These are phyloP conservation scores for Panulirus ornatus DNA, from an alignment of 1,140 invertebrate genomes.

Conservation along the genomic window DNA sequence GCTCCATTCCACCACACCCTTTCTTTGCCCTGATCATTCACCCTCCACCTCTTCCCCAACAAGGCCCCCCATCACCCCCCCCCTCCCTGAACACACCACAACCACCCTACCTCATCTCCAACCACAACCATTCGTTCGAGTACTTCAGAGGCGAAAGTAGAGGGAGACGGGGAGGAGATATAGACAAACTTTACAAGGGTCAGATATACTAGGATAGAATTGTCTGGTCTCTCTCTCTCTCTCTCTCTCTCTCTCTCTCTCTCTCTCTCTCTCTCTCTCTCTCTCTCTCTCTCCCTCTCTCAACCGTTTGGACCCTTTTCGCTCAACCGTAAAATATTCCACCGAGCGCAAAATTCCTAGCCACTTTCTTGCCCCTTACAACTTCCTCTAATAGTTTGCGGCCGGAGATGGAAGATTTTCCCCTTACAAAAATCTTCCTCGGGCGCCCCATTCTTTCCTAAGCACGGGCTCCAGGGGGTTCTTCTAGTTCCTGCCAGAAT, in stretches of 20 bases:
- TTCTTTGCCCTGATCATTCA: neutral
- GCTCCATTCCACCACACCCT: neutral
- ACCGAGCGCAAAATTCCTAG: neutral
- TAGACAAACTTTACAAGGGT: too few relatives aligned
- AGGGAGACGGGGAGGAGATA: too few relatives aligned
- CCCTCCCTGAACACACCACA: neutral
- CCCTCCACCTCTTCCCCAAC: neutral
- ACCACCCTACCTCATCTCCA: neutral
- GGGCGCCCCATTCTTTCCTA: neutral
- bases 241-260: conserved; percentile 7
- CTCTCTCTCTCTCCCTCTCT: neutral
- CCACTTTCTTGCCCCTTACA: conserved; percentile 11
- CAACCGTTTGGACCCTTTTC: neutral
- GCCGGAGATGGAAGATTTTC: conserved; percentile 11
- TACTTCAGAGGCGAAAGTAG: too few relatives aligned
- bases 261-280: neutral
- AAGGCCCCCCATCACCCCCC: neutral
- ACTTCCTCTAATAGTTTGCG: neutral
- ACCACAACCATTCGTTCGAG: too few relatives aligned
- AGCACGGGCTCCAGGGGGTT: neutral
- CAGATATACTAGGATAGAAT: too few relatives aligned
- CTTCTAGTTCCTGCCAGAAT: too few relatives aligned
- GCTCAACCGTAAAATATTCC: neutral
- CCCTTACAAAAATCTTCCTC: neutral
- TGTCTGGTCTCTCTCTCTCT: neutral